Conservation (phyloP, 2,888 invertebrate species). For the Papilio protenor region DNA sequence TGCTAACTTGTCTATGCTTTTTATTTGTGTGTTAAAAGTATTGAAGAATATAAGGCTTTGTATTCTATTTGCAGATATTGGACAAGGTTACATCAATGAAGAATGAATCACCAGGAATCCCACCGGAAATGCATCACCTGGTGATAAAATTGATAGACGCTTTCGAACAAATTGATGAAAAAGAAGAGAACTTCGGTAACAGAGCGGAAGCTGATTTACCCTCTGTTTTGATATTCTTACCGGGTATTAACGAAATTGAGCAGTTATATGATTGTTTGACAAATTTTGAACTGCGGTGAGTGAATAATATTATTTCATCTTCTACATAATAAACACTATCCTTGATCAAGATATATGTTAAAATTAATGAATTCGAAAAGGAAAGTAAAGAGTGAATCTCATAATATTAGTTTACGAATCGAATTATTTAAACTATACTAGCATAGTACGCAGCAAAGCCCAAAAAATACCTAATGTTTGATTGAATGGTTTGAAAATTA, state of each 20-base stretch:
- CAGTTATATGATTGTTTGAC: constrained; percentile 82
- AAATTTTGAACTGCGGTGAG: constrained; percentile 63
- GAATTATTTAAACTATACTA: no score
- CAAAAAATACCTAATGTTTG: background rate
- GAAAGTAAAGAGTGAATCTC: background rate
- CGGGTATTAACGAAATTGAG: constrained; percentile 94
- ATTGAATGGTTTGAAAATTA: background rate
- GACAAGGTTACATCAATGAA: constrained; percentile 54
- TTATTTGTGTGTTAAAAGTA: no score
- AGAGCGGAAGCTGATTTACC: constrained; percentile 66
- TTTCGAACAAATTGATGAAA: constrained; percentile 86
- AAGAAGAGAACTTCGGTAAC: constrained; percentile 67
- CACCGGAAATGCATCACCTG: constrained; percentile 84
- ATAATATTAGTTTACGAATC: background rate
- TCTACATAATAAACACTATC: background rate
- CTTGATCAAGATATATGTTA: background rate
- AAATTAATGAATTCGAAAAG: background rate
- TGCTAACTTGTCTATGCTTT: no score
- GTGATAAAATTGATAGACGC: constrained; percentile 85
- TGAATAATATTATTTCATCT: background rate
- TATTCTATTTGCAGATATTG: constrained; percentile 68
- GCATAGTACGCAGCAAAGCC: no score
- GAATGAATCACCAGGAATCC: constrained; percentile 83
- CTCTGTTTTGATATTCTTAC: constrained; percentile 94
- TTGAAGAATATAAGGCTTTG: background rate